A percentile compares a stretch with the other conserved stretches of the same genome.
These are phyloP conservation scores for Myopa tessellatipennis DNA, from an alignment of 2,888 invertebrate genomes.

Conservation along the genomic window DNA sequence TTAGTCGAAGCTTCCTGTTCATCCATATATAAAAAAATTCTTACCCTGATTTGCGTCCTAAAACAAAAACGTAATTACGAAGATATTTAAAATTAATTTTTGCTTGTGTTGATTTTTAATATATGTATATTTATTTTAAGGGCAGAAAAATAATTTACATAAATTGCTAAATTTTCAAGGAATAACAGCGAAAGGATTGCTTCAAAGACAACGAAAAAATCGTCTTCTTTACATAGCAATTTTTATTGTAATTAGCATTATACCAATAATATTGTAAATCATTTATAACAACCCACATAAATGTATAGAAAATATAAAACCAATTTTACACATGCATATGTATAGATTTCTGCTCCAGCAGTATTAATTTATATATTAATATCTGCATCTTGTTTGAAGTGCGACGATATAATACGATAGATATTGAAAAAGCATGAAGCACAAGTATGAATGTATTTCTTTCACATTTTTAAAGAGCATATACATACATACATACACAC, in stretches of 20 bases:
- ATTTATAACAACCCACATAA: slow-evolving; percentile 14
- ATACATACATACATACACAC: too few species aligned
- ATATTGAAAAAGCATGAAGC: background rate
- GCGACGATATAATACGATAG: background rate
- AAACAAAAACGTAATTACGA: too few species aligned
- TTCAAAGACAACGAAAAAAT: background rate
- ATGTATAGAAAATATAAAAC: too few species aligned
- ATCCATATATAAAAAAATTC: too few species aligned
- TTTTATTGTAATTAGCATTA: background rate
- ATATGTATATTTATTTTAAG: background rate
- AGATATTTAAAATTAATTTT: background rate
- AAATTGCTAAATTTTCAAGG: background rate
- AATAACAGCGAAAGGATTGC: background rate
- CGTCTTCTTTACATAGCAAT: background rate
- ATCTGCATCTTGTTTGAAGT: too few species aligned
- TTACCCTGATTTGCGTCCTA: too few species aligned
- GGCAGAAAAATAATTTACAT: slow-evolving; percentile 1
- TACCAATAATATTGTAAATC: background rate
- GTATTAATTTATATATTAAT: too few species aligned
- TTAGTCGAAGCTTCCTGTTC: too few species aligned
- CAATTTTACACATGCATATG: too few species aligned
- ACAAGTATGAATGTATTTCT: background rate
- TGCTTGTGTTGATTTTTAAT: background rate
- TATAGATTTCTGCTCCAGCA: too few species aligned
- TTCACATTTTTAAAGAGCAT: too few species aligned